These are phyloP conservation scores for Rhodinocichla rosea DNA, from an alignment of 2,113 vertebrate genomes.

Conservation along the genomic window DNA sequence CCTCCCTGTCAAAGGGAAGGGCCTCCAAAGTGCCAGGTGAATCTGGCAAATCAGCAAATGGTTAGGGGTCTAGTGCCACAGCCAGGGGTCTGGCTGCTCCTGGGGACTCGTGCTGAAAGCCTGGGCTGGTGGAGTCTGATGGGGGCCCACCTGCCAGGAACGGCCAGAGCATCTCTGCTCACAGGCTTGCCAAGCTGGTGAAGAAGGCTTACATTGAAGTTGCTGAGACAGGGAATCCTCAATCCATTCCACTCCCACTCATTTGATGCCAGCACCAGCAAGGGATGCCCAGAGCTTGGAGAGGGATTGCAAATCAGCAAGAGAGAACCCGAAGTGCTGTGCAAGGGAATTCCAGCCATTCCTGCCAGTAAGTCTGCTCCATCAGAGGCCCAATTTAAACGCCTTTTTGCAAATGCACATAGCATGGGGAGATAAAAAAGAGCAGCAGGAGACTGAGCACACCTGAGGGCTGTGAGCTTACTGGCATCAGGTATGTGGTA, in stretches of 20 bases:
- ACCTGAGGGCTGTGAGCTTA: not conserved
- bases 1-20: not conserved
- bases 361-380: not conserved
- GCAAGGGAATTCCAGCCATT: not conserved
- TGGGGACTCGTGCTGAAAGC: accelerated
- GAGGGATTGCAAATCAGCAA: not conserved
- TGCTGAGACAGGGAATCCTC: not conserved
- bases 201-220: not conserved
- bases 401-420: accelerated
- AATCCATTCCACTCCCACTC: not conserved
- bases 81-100: not conserved
- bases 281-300: not conserved
- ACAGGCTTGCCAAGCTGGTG: not conserved
- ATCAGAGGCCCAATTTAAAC: not conserved
- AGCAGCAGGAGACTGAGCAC: not conserved
- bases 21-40: not conserved
- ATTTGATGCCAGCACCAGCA: not conserved
- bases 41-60: not conserved
- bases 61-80: not conserved
- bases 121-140: not conserved
- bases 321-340: not conserved
- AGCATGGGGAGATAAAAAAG: not conserved
- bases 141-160: not conserved
- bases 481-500: not conserved
- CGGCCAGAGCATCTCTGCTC: not conserved